Evolutionary conservation across 2,888 invertebrate genomes (phyloP).

Genomic region (Drosophila paucipuncta): DNA sequence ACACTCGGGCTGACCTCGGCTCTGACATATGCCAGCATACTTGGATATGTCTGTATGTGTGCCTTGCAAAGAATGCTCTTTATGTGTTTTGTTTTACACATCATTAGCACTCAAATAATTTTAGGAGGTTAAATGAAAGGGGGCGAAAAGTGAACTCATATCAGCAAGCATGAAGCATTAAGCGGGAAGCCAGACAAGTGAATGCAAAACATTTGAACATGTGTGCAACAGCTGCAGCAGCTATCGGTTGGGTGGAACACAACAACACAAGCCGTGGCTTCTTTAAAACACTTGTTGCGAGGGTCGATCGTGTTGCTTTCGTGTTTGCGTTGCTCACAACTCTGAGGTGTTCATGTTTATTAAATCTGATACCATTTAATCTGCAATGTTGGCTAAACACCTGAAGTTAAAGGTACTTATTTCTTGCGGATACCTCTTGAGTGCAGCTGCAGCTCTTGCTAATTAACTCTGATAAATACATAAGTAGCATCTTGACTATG

Average conservation of each 20-base stretch:
- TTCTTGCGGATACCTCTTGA: not conserved
- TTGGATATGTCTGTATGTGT: not conserved
- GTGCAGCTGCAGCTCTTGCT: not conserved
- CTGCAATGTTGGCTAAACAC: not conserved
- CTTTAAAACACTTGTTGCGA: constrained; percentile 31
- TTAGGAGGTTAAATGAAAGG: constrained; percentile 18
- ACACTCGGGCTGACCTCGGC: constrained; percentile 40
- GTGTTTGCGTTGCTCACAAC: not conserved
- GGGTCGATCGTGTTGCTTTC: constrained; percentile 12
- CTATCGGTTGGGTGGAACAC: constrained; percentile 13
- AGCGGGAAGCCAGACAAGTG: constrained; percentile 47
- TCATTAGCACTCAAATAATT: constrained; percentile 61
- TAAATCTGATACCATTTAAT: not conserved
- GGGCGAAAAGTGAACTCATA: constrained; percentile 25
- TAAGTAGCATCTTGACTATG: constrained; percentile 14
- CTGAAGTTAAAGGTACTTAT: not conserved
- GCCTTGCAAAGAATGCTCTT: constrained; percentile 35
- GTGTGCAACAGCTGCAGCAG: constrained; percentile 72
- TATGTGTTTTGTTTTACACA: constrained; percentile 62
- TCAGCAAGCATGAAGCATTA: constrained; percentile 33
- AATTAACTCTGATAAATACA: not conserved
- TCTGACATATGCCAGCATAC: constrained; percentile 44
- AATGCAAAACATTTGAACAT: constrained; percentile 58
- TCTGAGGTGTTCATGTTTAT: not conserved
- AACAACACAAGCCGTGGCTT: constrained; percentile 12